A percentile compares a stretch with the other conserved stretches of the same genome.
These are phyloP conservation scores for Equus przewalskii DNA, from an alignment of 2,113 vertebrate genomes.

Conservation along the genomic window DNA sequence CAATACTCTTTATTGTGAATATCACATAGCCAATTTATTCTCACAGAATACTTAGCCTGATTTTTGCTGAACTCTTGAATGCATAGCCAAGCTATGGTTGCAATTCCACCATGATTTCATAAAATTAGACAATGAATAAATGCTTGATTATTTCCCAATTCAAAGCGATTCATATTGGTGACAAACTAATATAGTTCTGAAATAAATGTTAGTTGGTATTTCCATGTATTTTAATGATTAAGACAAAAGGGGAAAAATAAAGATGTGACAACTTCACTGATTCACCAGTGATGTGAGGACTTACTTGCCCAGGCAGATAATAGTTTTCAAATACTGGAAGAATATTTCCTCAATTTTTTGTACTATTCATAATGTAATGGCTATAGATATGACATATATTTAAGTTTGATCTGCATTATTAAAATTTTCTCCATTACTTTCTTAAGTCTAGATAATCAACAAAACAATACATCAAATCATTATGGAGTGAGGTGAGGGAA, in stretches of 20 bases:
- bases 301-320: neutral
- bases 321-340: neutral
- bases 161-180: neutral
- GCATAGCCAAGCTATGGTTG: neutral
- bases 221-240: neutral
- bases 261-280: neutral
- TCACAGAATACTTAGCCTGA: neutral
- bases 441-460: neutral
- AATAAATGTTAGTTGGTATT: neutral
- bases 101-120: neutral
- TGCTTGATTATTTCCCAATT: neutral
- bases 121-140: neutral
- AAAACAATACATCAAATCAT: neutral
- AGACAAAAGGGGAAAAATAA: neutral
- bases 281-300: neutral
- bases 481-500: neutral
- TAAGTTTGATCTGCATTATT: neutral
- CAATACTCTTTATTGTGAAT: neutral
- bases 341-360: neutral
- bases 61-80: neutral
- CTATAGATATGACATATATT: neutral
- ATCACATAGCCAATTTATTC: neutral
- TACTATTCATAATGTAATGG: neutral
- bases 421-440: neutral
- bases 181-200: neutral